phyloP scores from a whole-genome alignment of 1,140 invertebrate species.

The Trichoplusia ni region DNA sequence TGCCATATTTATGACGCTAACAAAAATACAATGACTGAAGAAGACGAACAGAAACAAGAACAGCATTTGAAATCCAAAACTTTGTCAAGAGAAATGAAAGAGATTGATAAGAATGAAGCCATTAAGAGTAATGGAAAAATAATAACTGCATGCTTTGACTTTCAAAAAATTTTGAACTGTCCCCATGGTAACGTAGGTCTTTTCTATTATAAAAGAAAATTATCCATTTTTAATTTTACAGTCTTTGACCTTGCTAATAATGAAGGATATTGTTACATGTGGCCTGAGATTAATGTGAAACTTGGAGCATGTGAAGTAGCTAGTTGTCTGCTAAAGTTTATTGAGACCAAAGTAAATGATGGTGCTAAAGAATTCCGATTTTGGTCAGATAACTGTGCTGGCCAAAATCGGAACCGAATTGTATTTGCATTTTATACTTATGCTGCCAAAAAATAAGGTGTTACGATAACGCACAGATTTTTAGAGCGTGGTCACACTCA shows the following conservation, averaged over 20 bases:
- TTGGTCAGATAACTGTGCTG: constrained; percentile 28
- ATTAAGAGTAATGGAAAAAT: constrained; percentile 1
- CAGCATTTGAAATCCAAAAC: constrained; percentile 10
- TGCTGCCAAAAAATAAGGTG: not conserved
- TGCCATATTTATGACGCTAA: constrained; percentile 40
- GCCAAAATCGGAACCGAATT: constrained; percentile 20
- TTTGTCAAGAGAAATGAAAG: constrained; percentile 9
- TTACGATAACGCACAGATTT: not conserved
- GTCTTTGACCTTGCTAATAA: constrained; percentile 39
- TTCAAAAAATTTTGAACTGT: constrained; percentile 9
- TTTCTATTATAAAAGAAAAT: constrained; percentile 55
- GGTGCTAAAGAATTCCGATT: constrained; percentile 26
- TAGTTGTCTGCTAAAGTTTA: constrained; percentile 45
- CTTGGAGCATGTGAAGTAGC: constrained; percentile 53
- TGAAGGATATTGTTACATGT: constrained; percentile 45
- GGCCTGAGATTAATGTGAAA: constrained; percentile 46
- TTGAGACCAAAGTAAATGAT: constrained; percentile 22
- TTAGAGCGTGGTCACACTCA: not conserved
- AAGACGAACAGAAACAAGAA: constrained; percentile 13
- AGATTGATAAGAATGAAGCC: constrained; percentile 8
- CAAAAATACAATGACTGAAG: constrained; percentile 14
- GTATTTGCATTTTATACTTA: constrained; percentile 1
- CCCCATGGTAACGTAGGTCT: constrained; percentile 24
- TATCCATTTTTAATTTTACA: constrained; percentile 55
- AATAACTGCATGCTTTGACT: not conserved